Conservation (phyloP, 2,113 vertebrate species). For the Struthidea cinerea region DNA sequence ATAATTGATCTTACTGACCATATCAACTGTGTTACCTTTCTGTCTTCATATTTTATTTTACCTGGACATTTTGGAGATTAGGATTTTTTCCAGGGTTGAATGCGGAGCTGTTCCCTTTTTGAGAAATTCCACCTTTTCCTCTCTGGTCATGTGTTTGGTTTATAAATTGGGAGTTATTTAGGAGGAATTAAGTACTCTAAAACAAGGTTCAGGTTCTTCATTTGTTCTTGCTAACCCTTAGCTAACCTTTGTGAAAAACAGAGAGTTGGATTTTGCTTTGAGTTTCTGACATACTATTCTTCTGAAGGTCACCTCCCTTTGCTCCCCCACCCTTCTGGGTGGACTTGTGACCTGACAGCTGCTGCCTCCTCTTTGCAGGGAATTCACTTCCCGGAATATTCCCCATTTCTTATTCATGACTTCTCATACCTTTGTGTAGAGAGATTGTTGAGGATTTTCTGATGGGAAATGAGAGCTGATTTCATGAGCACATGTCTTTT, state of each 20-base stretch:
- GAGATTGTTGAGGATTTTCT: neutral
- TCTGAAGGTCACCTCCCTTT: neutral
- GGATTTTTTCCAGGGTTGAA: neutral
- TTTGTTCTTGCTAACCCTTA: neutral
- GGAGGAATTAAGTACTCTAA: neutral
- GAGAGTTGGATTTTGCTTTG: neutral
- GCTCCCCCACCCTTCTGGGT: neutral
- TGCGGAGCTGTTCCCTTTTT: neutral
- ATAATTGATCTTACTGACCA: neutral
- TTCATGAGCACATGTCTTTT: neutral
- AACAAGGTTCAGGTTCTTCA: neutral
- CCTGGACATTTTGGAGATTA: neutral
- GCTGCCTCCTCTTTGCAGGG: neutral
- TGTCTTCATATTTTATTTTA: neutral
- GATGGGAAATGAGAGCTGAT: neutral
- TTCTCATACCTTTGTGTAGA: neutral
- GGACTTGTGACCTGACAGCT: neutral
- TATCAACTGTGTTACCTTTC: neutral
- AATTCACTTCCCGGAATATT: neutral
- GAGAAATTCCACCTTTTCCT: neutral
- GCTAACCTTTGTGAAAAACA: neutral
- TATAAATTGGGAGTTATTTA: neutral
- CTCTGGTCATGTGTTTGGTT: rapidly evolving
- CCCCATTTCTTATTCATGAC: neutral
- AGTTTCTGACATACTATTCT: neutral